Evolutionary conservation across 1,140 invertebrate genomes (phyloP), one percentile per base, ranked within the genome.

Genomic region (Phortica variegata): DNA sequence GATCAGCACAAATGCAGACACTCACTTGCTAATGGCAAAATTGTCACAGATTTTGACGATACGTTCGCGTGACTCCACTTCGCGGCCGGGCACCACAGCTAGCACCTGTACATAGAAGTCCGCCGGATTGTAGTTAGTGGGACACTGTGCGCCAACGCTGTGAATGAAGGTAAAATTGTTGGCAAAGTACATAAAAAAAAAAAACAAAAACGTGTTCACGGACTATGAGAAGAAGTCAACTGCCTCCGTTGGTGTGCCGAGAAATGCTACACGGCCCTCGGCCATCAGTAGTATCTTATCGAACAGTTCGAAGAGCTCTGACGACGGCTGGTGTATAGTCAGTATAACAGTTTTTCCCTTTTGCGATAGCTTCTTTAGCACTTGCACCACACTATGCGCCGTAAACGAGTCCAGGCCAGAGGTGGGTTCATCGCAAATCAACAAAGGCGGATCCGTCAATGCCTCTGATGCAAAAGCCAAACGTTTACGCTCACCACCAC

Each of bases 391-490:
- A 73, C 92, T 96, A 76, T 88, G 83, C 0, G 83, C 96, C 86
- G 90, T 91, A 53, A 88, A 91, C 0, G 89, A 90, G 72, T 92
- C 90, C 37, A 92, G 76, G 6, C 89, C 90, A 0, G 88, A 96
- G 0, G 96, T 98, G 2, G 95, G 95, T 71, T 98, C 96, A 73
- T 99, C 96, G 76, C 95, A 98, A 70, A 98, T 94, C 83, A 98
- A 85, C 26, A 99, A 77, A 2, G 92, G 88, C 2, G 96, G 95
- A 79, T 98, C 89, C 0, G 93, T 98, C 16, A 98, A 79, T 38
- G 95, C 91, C 80, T 98, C 95, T 1, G 92, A 91, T 20, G 94
- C 95, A 77, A 98, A 97, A 0, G 94, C 88, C n/a, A 98, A 77
- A 56, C 95, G 82, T 75, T 96, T 97, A 80, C 88, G 90, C 79